phyloP scores from a whole-genome alignment of 2,888 invertebrate species.

The Hetaerina titia region DNA sequence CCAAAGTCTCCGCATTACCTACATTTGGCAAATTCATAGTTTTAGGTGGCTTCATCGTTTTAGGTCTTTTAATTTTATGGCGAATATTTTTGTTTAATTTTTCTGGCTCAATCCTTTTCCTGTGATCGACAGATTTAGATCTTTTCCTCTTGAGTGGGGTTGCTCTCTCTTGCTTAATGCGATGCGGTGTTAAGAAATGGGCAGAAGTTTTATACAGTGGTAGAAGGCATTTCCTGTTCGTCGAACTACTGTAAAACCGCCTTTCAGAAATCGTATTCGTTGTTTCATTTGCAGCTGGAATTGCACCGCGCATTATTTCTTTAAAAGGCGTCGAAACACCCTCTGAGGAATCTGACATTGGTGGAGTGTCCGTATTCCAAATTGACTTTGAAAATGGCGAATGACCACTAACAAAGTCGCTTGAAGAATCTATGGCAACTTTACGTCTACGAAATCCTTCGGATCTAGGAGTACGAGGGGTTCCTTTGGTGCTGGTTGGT shows the following conservation, averaged over 20 bases:
- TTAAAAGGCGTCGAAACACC: neutral
- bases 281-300: neutral
- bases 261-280: neutral
- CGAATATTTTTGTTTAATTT: constrained; percentile 24
- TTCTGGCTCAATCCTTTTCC: neutral
- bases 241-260: neutral
- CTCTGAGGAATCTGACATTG: neutral
- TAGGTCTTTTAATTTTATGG: constrained; percentile 40
- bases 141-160: constrained; percentile 18
- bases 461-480: constrained; percentile 28
- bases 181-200: neutral
- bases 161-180: neutral
- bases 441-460: constrained; percentile 36
- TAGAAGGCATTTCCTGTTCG: neutral
- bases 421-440: neutral
- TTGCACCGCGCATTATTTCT: neutral
- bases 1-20: neutral
- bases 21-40: neutral
- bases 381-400: neutral
- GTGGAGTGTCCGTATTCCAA: constrained; percentile 22
- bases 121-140: constrained; percentile 42
- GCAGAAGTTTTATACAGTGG: neutral
- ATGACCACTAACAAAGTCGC: neutral
- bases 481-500: neutral
- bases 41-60: neutral